phyloP scores from a whole-genome alignment of 2,113 vertebrate genomes.

The Zosterops borbonicus region DNA sequence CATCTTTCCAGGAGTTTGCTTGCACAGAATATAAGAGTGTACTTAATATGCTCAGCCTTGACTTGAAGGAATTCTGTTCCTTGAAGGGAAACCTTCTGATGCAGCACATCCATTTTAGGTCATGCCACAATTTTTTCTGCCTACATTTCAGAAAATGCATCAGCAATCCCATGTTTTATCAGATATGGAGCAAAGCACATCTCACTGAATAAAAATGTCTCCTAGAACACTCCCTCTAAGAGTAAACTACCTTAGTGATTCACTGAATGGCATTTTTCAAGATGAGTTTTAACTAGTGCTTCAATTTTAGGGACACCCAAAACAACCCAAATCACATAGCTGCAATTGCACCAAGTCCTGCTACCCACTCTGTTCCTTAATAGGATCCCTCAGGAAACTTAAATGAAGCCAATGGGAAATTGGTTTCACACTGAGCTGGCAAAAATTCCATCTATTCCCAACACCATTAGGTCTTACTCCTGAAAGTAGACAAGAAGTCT shows the following conservation, averaged over 20 bases:
- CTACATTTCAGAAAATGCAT: neutral
- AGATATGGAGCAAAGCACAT: neutral
- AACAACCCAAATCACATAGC: neutral
- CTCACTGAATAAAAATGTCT: neutral
- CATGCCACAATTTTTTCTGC: neutral
- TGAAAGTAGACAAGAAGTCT: neutral
- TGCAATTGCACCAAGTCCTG: neutral
- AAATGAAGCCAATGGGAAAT: neutral
- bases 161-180: neutral
- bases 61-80: neutral
- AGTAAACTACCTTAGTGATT: neutral
- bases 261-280: neutral
- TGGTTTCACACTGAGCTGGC: neutral
- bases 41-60: neutral
- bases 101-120: neutral
- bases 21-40: neutral
- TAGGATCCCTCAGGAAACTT: neutral
- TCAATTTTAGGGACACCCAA: neutral
- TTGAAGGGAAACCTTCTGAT: neutral
- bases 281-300: neutral
- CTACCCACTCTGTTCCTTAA: neutral
- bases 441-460: neutral
- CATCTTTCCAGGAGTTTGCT: neutral
- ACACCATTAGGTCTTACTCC: neutral
- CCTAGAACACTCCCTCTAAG: neutral